Evolutionary conservation across 2,113 vertebrate species (phyloP).

Genomic region (Aspiorhynchus laticeps): DNA sequence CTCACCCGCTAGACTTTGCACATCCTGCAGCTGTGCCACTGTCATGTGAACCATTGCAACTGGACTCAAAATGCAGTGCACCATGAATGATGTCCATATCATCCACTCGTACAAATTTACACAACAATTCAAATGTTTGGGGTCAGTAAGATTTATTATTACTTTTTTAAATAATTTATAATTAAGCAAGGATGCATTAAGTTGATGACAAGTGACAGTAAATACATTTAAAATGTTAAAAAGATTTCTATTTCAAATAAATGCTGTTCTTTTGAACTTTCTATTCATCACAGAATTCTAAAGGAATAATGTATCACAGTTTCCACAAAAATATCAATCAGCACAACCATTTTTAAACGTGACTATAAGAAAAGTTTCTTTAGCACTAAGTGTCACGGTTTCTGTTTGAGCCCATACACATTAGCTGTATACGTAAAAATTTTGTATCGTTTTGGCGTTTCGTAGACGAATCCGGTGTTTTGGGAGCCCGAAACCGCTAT

Average conservation of each 20-base stretch:
- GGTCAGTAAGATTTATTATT: not conserved
- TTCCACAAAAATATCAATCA: too few relatives aligned
- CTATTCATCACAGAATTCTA: not conserved
- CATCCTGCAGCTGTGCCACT: constrained; percentile 21
- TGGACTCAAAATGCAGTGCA: not conserved
- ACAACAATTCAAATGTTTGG: not conserved
- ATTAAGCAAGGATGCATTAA: not conserved
- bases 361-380: not conserved
- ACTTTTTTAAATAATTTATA: not conserved
- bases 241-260: not conserved
- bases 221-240: not conserved
- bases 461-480: too few relatives aligned
- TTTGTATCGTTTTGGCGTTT: too few relatives aligned
- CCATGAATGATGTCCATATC: not conserved
- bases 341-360: too few relatives aligned
- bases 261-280: not conserved
- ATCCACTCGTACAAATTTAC: not conserved
- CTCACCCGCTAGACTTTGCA: not conserved
- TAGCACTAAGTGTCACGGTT: too few relatives aligned
- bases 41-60: constrained; percentile 11
- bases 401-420: too few relatives aligned
- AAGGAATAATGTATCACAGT: too few relatives aligned
- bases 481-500: too few relatives aligned
- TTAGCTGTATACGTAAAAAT: too few relatives aligned
- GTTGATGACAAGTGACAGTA: not conserved